Evolutionary conservation across 2,797 vertebrate species (phyloP).

Genomic region (Threskiornis aethiopicus): DNA sequence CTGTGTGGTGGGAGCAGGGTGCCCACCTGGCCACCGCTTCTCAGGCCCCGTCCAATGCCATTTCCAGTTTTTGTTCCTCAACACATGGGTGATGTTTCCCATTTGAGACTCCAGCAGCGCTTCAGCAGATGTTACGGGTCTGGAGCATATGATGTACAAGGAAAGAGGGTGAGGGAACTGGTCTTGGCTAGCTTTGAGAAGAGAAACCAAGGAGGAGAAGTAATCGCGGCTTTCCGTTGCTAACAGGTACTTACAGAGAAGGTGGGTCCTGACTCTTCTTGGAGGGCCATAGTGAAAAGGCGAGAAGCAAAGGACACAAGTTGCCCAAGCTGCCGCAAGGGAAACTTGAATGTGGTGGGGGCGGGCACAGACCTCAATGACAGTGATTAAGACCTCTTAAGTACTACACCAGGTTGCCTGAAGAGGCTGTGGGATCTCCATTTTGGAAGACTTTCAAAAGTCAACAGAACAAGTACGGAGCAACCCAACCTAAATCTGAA

Average conservation of each 20-base stretch:
- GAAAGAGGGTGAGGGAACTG: background rate
- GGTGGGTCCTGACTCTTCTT: background rate
- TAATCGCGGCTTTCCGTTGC: accelerated
- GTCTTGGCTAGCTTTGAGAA: background rate
- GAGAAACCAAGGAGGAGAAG: background rate
- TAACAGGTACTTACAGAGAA: background rate
- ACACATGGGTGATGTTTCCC: background rate
- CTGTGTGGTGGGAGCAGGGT: background rate
- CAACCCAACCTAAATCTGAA: background rate
- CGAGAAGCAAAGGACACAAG: background rate
- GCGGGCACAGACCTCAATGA: accelerated
- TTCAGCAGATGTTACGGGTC: background rate
- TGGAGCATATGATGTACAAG: background rate
- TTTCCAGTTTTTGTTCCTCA: background rate
- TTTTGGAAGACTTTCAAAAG: background rate
- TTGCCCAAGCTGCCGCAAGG: background rate
- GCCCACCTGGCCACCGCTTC: accelerated
- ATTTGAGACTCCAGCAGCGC: accelerated
- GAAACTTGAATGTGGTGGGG: background rate
- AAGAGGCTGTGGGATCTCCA: background rate
- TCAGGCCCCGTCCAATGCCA: background rate
- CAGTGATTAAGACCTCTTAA: background rate
- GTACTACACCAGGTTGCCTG: background rate
- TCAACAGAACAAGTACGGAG: background rate
- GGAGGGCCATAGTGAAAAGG: background rate